phyloP scores from a whole-genome alignment of 2,113 vertebrate species.

The Saguinus midas region DNA sequence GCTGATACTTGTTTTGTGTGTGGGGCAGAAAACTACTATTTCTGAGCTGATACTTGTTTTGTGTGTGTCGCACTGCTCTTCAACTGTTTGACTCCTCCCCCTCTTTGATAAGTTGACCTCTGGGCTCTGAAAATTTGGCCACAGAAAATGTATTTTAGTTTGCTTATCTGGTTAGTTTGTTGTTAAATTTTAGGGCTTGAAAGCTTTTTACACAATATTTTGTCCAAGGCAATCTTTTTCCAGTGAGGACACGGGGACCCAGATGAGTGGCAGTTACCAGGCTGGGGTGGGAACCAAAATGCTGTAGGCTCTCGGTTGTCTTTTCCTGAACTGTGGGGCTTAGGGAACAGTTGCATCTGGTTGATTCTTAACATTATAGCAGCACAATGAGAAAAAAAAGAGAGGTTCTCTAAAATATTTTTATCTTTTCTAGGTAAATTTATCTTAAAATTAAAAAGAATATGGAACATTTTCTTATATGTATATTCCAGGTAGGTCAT shows the following conservation, averaged over 20 bases:
- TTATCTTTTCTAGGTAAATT: neutral
- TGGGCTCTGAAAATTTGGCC: neutral
- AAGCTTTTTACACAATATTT: neutral
- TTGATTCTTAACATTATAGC: neutral
- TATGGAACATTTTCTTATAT: neutral
- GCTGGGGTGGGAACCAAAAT: neutral
- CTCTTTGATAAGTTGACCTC: neutral
- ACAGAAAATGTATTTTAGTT: neutral
- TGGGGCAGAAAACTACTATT: neutral
- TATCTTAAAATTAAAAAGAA: conserved; percentile 7
- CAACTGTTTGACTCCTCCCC: neutral
- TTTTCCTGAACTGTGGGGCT: neutral
- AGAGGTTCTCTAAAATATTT: neutral
- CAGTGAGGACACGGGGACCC: neutral
- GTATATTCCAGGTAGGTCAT: neutral
- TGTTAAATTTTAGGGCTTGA: neutral
- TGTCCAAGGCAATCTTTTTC: neutral
- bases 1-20: neutral
- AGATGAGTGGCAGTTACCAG: neutral
- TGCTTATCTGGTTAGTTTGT: neutral
- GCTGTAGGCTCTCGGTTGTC: neutral
- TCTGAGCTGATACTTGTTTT: neutral
- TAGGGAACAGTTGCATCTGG: neutral
- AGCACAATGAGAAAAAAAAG: neutral
- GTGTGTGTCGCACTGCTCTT: neutral